Evolutionary conservation across 2,113 vertebrate genomes (phyloP), one percentile per base, ranked within the genome.

Genomic region (Pantherophis guttatus): DNA sequence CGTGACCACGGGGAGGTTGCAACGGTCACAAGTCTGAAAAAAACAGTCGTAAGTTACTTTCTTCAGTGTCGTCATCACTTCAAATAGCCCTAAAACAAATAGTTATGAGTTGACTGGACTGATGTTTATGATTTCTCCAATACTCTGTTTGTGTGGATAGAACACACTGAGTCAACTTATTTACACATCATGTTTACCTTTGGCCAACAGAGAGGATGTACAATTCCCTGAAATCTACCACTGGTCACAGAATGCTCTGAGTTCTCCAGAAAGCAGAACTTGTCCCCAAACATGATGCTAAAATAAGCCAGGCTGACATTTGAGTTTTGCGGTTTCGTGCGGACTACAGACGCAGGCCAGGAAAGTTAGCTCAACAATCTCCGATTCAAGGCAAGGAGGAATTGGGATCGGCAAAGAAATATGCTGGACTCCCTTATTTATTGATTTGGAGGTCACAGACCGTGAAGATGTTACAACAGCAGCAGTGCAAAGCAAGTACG

Each of bases 121-220:
- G 26, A n/a, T 12, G 10, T 70, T 13, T 70, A 15, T n/a, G 15
- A 19, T 75, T 33, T 75, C 13, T 33, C 2, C n/a, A 39, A 8
- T 2, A 2, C 13, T 8, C 6, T 19, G 6, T 75, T 17, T 39
- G 15, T 75, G 70, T 75, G 70, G n/a, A 75, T 39, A 8, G 39
- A 39, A 17, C 15, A 81, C n/a, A 39, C 0, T 0, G 15, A 3
- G 6, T 8, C n/a, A 39, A 81, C 15, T 19, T 39, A 19, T 81
- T 39, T 39, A 39, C 15, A 81, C n/a, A 19, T 1, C 70, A 3
- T 19, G 70, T 81, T 81, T 39, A 81, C 70, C 70, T 39, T 33
- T 19, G 70, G 5, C 0, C n/a, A 75, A 33, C n/a, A 3, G n/a
- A 1, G 0, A 1, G 6, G 15, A 15, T 0, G 6, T 19, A 33